Evolutionary conservation across 64 coral and sea anemone species (phyloP), one percentile per base, ranked within the genome.

Genomic region (Cladopsammia gracilis): DNA sequence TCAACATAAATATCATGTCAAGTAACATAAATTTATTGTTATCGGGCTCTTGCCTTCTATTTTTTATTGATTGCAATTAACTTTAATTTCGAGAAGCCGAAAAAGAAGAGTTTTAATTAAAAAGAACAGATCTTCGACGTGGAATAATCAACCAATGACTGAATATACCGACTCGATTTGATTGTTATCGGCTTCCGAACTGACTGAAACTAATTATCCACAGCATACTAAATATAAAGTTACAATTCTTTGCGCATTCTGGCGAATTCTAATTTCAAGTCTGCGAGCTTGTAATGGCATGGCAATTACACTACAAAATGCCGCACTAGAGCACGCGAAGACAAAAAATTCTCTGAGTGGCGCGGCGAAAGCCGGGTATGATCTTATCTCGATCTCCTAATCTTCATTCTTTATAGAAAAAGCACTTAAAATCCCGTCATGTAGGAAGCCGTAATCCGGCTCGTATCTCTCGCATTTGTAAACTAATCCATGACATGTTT

Each of bases 31-130:
- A 68, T 22, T 67, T 50, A 66, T 84, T 84, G 61, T 67, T 84
- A 49, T 84, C 80, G 49, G 45, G 5, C 2, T 84, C 20, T n/a
- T 46, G 13, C 60, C 9, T 68, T 66, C 67, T 50, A 18, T 84
- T 84, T 84, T 84, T 68, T 61, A 66, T 66, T 23, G 62, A 67
- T 24, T 84, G 7, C 61, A 84, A 84, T 84, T 84, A 66, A 84
- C 44, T 84, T 48, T 84, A 67, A 84, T 84, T 67, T 24, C 62
- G n/a, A 84, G 51, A 68, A 6, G 80, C 80, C 80, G 62, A 84
- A 84, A 84, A 51, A 84, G 61, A 50, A 84, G 46, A 67, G n/a
- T 43, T 84, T 84, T 82, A 23, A 84, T 49, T 84, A 84, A 84
- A 84, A 49, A 20, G 61, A 84, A 24, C 56, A 62, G 80, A 84